Conservation (phyloP, 2,797 vertebrate species). For the Emydoidea blandingii region DNA sequence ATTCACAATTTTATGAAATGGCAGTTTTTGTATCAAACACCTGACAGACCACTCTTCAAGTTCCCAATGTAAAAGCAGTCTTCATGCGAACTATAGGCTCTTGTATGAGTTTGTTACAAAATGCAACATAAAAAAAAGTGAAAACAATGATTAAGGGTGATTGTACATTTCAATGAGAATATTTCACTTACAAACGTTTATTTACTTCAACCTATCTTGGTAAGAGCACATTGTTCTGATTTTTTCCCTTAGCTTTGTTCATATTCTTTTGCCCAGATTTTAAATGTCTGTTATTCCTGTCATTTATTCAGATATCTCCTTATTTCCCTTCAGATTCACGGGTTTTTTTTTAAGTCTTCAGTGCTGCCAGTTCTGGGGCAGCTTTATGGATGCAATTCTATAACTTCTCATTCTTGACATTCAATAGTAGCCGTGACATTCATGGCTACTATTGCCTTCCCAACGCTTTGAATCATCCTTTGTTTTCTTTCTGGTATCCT, state of each 20-base stretch:
- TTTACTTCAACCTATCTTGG: neutral
- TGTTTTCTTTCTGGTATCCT: constrained; percentile 2
- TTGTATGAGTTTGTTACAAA: neutral
- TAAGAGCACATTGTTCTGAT: neutral
- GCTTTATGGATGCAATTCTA: neutral
- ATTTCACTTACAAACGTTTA: neutral
- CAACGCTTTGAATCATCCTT: neutral
- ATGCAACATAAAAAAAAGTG: neutral
- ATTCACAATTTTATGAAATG: neutral
- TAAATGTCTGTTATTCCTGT: neutral
- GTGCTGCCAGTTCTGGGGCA: neutral
- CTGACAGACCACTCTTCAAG: neutral
- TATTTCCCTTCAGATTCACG: neutral
- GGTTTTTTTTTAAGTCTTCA: neutral
- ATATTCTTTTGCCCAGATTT: neutral
- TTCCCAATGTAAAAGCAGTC: neutral
- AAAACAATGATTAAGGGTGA: neutral
- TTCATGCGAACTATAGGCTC: neutral
- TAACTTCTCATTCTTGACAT: neutral
- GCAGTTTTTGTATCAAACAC: neutral
- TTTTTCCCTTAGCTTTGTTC: neutral
- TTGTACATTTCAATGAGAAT: neutral
- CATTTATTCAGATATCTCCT: neutral
- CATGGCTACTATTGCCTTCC: neutral
- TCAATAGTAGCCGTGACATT: neutral